Evolutionary conservation across 2,888 invertebrate genomes (phyloP).

Genomic region (Drosophila fulvimacula): DNA sequence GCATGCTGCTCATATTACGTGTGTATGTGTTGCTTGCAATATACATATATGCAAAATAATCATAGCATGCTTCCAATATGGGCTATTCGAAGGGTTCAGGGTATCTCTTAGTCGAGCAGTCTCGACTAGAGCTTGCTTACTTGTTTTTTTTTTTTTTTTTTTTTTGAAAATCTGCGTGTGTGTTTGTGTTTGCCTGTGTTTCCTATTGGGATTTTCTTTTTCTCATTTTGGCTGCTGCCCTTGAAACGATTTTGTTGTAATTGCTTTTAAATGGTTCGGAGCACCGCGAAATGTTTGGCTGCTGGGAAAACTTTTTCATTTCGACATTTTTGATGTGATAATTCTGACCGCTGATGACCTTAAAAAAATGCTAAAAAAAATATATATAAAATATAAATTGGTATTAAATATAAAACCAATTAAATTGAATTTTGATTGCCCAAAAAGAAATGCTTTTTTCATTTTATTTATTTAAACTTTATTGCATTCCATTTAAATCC

Average conservation of each 20-base stretch:
- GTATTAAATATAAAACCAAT: not conserved
- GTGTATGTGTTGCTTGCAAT: too few species aligned
- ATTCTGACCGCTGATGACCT: constrained; percentile 1
- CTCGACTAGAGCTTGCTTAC: too few species aligned
- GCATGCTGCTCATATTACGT: too few species aligned
- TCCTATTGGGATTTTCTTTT: constrained; percentile 27
- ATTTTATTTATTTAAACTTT: constrained; percentile 49
- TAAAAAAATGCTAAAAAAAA: not conserved
- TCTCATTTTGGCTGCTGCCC: constrained; percentile 20
- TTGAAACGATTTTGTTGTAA: constrained; percentile 50
- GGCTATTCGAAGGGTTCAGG: too few species aligned
- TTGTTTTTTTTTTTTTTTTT: too few species aligned
- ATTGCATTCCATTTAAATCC: constrained; percentile 51
- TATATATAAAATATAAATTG: not conserved
- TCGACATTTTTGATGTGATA: not conserved
- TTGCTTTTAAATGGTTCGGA: constrained; percentile 57
- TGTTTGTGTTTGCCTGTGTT: constrained; percentile 18
- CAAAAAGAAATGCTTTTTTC: constrained; percentile 4
- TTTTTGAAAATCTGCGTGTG: not conserved
- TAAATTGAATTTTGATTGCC: constrained; percentile 26
- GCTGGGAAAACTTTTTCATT: constrained; percentile 10
- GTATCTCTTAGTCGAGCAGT: too few species aligned
- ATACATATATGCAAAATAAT: too few species aligned
- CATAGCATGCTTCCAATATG: too few species aligned
- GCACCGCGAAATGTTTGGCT: not conserved